Evolutionary conservation across 2,113 vertebrate species (phyloP).

Genomic region (Catagonus wagneri): DNA sequence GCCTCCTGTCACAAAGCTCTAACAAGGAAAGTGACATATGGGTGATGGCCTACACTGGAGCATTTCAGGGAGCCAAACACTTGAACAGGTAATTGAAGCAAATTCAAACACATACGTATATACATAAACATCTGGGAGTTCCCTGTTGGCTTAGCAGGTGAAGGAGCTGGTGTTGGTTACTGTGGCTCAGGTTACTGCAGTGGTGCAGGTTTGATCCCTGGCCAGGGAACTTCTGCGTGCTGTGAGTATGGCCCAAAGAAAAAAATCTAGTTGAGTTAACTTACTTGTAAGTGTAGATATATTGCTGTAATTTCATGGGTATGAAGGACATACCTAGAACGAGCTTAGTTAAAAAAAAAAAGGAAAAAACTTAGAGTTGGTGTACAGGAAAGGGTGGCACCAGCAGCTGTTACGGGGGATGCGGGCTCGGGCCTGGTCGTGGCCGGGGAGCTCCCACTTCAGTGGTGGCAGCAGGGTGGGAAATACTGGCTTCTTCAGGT

Average conservation of each 20-base stretch:
- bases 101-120: not conserved
- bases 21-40: not conserved
- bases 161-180: too few relatives aligned
- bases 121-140: not conserved
- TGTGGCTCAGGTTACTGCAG: too few relatives aligned
- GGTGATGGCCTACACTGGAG: not conserved
- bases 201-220: too few relatives aligned
- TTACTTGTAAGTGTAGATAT: not conserved
- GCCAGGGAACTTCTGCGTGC: too few relatives aligned
- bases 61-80: not conserved
- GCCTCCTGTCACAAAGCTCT: not conserved
- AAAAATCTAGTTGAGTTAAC: not conserved
- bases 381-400: not conserved
- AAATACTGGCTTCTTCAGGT: not conserved
- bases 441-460: not conserved
- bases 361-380: not conserved
- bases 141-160: too few relatives aligned
- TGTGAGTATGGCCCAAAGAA: too few relatives aligned
- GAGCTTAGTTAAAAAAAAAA: slow-evolving; percentile 3
- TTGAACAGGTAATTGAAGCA: not conserved
- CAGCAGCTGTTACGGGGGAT: not conserved
- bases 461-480: not conserved
- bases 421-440: not conserved
- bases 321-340: not conserved
- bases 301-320: not conserved